Conservation (phyloP, 1,140 invertebrate species). For the Panulirus ornatus region DNA sequence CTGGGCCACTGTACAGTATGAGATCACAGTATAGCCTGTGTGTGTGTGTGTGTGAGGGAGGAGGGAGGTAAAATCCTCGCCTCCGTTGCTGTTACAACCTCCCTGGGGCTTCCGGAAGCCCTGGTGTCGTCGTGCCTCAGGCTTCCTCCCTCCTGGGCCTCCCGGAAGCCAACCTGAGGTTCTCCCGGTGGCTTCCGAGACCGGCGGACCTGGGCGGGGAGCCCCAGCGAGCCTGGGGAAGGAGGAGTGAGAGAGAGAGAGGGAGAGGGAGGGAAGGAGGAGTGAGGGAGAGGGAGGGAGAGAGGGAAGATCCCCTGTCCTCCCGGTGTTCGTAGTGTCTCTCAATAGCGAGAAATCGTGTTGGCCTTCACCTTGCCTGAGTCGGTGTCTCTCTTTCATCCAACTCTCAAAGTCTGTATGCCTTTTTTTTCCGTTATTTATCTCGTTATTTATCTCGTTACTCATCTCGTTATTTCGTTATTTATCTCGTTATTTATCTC, state of each 20-base stretch:
- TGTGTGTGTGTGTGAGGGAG: neutral
- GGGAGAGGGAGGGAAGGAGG: neutral
- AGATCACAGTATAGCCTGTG: too few species aligned
- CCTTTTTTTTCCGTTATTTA: neutral
- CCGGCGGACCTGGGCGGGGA: too few species aligned
- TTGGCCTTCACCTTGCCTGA: neutral
- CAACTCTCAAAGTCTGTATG: neutral
- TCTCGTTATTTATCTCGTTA: too few species aligned
- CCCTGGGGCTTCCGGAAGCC: too few species aligned
- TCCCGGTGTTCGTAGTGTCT: neutral
- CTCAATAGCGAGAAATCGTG: neutral
- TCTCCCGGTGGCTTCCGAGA: too few species aligned
- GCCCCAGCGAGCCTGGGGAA: too few species aligned
- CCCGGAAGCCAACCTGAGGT: too few species aligned
- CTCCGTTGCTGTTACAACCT: too few species aligned
- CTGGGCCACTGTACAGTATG: too few species aligned
- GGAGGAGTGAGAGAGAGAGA: neutral
- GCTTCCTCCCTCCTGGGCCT: too few species aligned
- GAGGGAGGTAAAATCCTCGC: neutral
- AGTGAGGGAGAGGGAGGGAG: neutral
- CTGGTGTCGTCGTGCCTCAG: too few species aligned
- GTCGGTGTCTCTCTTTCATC: neutral
- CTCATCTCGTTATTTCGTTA: neutral
- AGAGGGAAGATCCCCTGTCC: neutral
- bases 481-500: too few species aligned